Percentiles rank a stretch among this genome's conserved stretches.
Evolutionary conservation across 2,888 invertebrate species (phyloP).

Genomic region (Adelphocoris suturalis): DNA sequence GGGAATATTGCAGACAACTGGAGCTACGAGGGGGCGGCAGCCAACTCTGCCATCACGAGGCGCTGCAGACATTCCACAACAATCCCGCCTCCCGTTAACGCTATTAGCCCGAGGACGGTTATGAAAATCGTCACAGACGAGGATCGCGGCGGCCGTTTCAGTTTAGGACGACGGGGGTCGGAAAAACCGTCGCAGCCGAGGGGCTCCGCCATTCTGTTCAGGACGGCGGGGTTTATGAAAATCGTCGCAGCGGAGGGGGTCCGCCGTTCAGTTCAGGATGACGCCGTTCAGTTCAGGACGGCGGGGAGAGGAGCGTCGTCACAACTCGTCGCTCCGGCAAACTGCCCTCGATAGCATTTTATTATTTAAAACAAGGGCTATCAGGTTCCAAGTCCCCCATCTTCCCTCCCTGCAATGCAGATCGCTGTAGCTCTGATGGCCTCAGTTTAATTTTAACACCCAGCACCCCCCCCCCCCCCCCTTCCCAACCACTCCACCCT

Average conservation of each 20-base stretch:
- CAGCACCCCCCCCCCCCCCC: background rate
- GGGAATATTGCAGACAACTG: background rate
- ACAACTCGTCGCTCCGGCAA: conserved; percentile 31
- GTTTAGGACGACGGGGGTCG: background rate
- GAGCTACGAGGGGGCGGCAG: background rate
- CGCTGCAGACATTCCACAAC: background rate
- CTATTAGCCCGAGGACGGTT: conserved; percentile 1
- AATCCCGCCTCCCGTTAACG: background rate
- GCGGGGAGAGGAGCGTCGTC: background rate
- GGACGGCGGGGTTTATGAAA: background rate
- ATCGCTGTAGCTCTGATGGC: background rate
- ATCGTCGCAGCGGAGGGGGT: background rate
- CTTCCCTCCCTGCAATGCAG: conserved; percentile 34
- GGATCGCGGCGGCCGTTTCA: background rate
- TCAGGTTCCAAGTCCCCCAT: conserved; percentile 20
- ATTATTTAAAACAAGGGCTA: conserved; percentile 58
- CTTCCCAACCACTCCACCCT: background rate
- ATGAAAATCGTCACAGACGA: background rate
- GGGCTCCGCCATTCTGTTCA: background rate
- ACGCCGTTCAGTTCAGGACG: background rate
- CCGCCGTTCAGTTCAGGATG: background rate
- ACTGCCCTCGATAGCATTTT: conserved; percentile 56
- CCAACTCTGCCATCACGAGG: background rate
- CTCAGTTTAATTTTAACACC: background rate
- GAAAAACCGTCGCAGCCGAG: background rate